These are phyloP conservation scores for Entomobrya proxima DNA, from an alignment of 2,888 invertebrate species.

Conservation along the genomic window DNA sequence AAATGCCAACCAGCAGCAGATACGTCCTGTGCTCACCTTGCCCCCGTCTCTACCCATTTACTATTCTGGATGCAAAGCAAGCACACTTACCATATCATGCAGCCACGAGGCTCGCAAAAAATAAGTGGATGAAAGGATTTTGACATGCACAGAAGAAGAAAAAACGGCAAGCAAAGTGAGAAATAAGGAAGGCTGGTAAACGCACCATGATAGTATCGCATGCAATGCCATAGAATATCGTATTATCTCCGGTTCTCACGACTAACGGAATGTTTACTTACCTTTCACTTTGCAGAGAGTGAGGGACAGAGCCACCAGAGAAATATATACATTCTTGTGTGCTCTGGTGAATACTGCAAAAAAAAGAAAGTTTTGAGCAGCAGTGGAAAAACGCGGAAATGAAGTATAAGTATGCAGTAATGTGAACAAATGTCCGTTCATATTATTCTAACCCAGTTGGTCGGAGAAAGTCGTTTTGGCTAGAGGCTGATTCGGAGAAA, in stretches of 20 bases:
- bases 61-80: neutral
- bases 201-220: neutral
- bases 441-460: neutral
- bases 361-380: neutral
- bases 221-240: neutral
- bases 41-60: neutral
- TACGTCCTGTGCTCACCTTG: neutral
- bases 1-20: neutral
- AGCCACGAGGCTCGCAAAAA: too few species aligned
- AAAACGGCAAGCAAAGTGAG: neutral
- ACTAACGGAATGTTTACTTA: neutral
- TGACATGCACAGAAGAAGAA: neutral
- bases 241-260: neutral
- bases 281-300: neutral
- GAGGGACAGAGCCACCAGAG: neutral
- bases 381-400: slow-evolving; percentile 3
- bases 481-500: slow-evolving; percentile 37
- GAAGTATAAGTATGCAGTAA: neutral
- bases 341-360: too few species aligned
- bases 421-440: neutral
- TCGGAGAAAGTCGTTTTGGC: slow-evolving; percentile 50
- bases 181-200: neutral
- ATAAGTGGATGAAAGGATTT: neutral
- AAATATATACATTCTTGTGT: too few species aligned
- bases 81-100: too few species aligned